Evolutionary conservation across 2,113 vertebrate genomes (phyloP), one percentile per base, ranked within the genome.

Genomic region (Progne subis): DNA sequence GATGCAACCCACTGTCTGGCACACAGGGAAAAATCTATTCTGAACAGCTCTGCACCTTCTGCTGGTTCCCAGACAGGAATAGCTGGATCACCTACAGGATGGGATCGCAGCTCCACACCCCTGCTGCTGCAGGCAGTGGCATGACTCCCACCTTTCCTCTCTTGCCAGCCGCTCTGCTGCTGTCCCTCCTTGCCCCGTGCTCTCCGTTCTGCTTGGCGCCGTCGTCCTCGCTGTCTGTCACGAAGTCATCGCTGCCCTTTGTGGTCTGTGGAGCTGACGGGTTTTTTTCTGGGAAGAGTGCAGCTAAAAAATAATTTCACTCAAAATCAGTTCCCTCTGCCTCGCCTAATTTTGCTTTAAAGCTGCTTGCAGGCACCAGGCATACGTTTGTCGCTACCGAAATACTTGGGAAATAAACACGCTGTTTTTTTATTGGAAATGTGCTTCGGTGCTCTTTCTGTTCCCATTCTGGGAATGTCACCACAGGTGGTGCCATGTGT

Each of bases 241-340:
- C 9, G 0, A 88, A 61, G 18, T 74, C 85, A 1, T 72, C 23
- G 0, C 31, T n/a, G 63, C 49, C 13, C 28, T 90, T 83, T 1
- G 77, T 17, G 5, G 23, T 43, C 10, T 95, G n/a, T 11, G 90
- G 8, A 55, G 34, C 88, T 28, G 55, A 49, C 4, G 39, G 65
- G 34, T 34, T 96, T 81, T 97, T 98, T 34, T 91, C 74, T 28
- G 97, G 25, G 89, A 98, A 98, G 24, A 98, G 95, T 0, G 96
- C 81, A 5, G 97, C 98, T 98, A 39, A 56, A 88, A 90, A 86
- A 85, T 37, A 46, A 63, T 29, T 17, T 3, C 26, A 34, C 12
- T 69, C 37, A n/a, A 29, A 24, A 57, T 61, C n/a, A n/a, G 68
- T 37, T 50, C 21, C 20, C n/a, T 92, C 82, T 88, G 57, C 50